phyloP scores from a whole-genome alignment of 2,113 vertebrate species.

The Cyphomyrus discorhynchus region DNA sequence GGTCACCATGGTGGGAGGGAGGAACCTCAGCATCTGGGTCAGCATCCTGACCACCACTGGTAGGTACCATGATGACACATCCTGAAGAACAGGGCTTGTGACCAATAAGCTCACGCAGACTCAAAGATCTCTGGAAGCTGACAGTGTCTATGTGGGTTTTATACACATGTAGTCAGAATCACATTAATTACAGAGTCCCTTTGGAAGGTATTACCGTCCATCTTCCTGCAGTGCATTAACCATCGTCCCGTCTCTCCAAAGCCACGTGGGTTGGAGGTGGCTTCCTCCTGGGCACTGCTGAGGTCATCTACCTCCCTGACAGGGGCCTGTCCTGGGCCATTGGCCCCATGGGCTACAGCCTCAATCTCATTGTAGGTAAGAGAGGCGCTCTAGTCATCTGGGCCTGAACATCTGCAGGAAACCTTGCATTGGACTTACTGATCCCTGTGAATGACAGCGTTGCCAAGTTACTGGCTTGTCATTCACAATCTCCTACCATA shows the following conservation, averaged over 20 bases:
- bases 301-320: conserved; percentile 70
- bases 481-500: not conserved
- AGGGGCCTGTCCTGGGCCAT: conserved; percentile 71
- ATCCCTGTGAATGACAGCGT: not conserved
- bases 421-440: not conserved
- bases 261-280: conserved; percentile 79
- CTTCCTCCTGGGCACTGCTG: conserved; percentile 72
- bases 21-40: conserved; percentile 62
- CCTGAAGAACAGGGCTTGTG: not conserved
- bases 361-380: conserved; percentile 74
- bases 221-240: not conserved
- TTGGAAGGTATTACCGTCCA: conserved; percentile 19
- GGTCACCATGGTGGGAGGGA: conserved; percentile 62
- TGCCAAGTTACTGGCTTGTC: not conserved
- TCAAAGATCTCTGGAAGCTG: not conserved
- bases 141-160: not conserved
- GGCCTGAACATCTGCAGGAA: not conserved
- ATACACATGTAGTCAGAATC: not conserved
- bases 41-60: conserved; percentile 63
- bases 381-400: not conserved
- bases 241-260: conserved; percentile 33
- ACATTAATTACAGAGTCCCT: conserved; percentile 27
- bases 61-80: conserved; percentile 28
- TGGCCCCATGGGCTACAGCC: conserved; percentile 65
- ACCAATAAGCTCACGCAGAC: not conserved